A percentile compares a stretch with the other conserved stretches of the same genome.
phyloP scores from a whole-genome alignment of 2,113 vertebrate genomes.

The Bucco capensis region DNA sequence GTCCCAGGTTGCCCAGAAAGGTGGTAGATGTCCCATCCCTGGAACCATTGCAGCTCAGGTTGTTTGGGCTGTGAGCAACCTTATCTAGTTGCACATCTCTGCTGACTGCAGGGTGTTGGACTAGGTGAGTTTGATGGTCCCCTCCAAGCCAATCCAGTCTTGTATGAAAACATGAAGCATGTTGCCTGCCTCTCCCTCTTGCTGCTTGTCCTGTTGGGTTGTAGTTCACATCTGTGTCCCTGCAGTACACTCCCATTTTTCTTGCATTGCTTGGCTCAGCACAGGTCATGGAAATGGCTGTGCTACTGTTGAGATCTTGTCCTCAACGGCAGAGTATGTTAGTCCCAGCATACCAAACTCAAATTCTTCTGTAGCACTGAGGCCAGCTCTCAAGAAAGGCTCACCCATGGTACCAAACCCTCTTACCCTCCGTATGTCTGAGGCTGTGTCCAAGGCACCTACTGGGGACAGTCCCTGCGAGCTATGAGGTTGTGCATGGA shows the following conservation, averaged over 20 bases:
- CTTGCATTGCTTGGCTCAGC: background rate
- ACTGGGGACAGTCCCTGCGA: background rate
- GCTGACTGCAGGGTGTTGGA: no score
- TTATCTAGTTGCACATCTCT: no score
- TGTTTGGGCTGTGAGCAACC: no score
- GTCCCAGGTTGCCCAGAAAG: no score
- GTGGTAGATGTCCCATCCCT: no score
- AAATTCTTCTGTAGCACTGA: background rate
- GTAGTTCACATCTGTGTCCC: background rate
- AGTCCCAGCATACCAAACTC: rapidly evolving
- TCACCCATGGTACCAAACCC: rapidly evolving
- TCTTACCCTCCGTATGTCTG: rapidly evolving
- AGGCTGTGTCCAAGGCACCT: background rate
- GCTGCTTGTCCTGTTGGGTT: background rate
- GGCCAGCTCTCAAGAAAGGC: background rate
- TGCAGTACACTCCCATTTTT: background rate
- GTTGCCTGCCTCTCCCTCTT: background rate
- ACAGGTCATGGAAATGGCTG: background rate
- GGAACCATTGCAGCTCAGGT: no score
- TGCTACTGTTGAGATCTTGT: background rate
- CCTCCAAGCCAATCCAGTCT: no score
- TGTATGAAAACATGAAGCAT: background rate
- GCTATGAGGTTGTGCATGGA: background rate
- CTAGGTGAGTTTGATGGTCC: no score
- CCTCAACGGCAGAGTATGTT: background rate